phyloP scores from a whole-genome alignment of 1,140 invertebrate species.

The Caerostris darwini region DNA sequence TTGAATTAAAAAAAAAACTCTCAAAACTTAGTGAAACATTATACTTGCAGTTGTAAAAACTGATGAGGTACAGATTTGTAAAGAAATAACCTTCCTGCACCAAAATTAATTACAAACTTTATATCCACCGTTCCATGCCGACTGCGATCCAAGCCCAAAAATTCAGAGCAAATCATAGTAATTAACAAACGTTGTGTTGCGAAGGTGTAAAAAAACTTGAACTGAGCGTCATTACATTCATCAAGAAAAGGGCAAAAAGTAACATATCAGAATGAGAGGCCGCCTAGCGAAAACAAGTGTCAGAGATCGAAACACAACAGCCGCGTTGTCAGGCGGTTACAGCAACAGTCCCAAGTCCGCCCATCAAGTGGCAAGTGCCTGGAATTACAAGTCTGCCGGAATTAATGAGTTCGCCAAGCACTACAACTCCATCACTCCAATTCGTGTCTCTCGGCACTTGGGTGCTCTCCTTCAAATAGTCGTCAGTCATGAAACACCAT shows the following conservation, averaged over 20 bases:
- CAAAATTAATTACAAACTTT: neutral
- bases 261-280: neutral
- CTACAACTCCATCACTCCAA: constrained; percentile 21
- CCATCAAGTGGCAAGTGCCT: constrained; percentile 25
- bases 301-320: neutral
- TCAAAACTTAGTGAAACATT: no score
- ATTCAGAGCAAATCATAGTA: neutral
- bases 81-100: no score
- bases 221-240: neutral
- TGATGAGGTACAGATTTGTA: no score
- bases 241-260: neutral
- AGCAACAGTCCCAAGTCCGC: constrained; percentile 17
- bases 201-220: neutral
- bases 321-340: neutral
- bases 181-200: neutral
- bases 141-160: neutral
- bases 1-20: no score
- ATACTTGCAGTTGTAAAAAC: no score
- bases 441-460: constrained; percentile 66
- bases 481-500: constrained; percentile 61
- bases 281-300: constrained; percentile 41
- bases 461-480: constrained; percentile 50
- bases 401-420: constrained; percentile 29
- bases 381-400: constrained; percentile 33
- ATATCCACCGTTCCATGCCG: neutral